Base-by-base conservation (phyloP, 2,113 vertebrate genomes). In the Enhydra lutris region DNA sequence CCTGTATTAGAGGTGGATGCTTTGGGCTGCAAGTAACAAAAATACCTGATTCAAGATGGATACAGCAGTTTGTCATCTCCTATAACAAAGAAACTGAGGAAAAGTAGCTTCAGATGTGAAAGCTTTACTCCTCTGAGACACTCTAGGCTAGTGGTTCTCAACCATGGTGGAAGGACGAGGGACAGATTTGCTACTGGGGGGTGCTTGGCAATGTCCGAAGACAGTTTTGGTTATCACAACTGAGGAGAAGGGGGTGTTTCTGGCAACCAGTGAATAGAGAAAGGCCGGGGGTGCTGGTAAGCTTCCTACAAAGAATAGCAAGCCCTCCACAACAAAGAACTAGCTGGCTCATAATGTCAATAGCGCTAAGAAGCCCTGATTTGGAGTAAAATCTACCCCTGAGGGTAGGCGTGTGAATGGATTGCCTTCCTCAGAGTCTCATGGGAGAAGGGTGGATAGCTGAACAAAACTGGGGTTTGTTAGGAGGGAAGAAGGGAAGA, bases 1-100 rank as follows among this genome's bases (percentile, higher is more conserved):
- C 55, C 8, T 79, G 9, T 55, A 24, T 67, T 85, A 26, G 6
- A n/a, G 34, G 14, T 6, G 69, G 31, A 50, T 95, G 93, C 42
- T 69, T 93, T 91, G 21, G 85, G 85, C 74, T 93, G 67, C 73
- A 98, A 82, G 95, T 97, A 95, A 97, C 57, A 94, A 90, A 95
- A 84, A 91, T 45, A 45, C 15, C 42, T 95, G 57, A 95, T 87
- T 94, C 24, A 55, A 94, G 83, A 90, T 45, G 2, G 31, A 59
- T 42, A 92, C 78, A 31, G 11, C 45, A 20, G 45, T 76, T 76
- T 86, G 69, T 73, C 57, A 81, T 31, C 34, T 94, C 26, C 36
- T 89, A 9, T 69, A 82, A 71, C 39, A 93, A 81, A 29, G 15
- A 93, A 88, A 73, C 13, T 50, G 34, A 84, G 9, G 65, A 29